Conservation (phyloP, 2,113 vertebrate species). For the Merops nubicus region DNA sequence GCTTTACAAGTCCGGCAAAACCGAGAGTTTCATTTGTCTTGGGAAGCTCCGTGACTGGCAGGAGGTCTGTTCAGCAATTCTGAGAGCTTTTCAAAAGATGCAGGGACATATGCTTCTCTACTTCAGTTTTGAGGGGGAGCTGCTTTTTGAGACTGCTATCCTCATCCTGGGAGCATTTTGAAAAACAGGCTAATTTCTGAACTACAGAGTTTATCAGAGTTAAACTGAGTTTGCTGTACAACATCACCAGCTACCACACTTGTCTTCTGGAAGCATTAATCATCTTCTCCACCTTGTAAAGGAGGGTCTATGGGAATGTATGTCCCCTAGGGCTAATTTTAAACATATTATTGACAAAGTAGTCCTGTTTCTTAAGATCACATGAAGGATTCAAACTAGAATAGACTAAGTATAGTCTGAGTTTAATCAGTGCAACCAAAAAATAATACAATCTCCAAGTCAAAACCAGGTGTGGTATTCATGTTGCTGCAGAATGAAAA, state of each 20-base stretch:
- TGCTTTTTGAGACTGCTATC: neutral
- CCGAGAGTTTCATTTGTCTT: conserved; percentile 2
- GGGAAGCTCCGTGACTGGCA: neutral
- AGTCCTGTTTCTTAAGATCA: neutral
- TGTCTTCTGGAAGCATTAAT: neutral
- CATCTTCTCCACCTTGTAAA: neutral
- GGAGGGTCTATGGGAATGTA: neutral
- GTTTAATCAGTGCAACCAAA: neutral
- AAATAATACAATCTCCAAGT: neutral
- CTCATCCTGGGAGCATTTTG: neutral
- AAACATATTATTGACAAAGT: neutral
- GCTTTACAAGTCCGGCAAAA: neutral
- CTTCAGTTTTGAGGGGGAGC: neutral
- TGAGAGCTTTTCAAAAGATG: neutral
- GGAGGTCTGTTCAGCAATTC: neutral
- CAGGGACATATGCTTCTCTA: neutral
- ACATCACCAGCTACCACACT: neutral
- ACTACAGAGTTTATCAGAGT: neutral
- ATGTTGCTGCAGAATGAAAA: neutral
- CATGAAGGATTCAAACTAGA: neutral
- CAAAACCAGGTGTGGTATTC: rapidly evolving
- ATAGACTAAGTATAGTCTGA: neutral
- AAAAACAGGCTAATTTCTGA: neutral
- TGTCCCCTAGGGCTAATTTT: neutral
- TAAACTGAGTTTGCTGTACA: neutral